Percentiles rank a stretch among this genome's conserved stretches.
Conservation (phyloP, 2,888 invertebrate genomes). For the Hypomecis punctinalis region DNA sequence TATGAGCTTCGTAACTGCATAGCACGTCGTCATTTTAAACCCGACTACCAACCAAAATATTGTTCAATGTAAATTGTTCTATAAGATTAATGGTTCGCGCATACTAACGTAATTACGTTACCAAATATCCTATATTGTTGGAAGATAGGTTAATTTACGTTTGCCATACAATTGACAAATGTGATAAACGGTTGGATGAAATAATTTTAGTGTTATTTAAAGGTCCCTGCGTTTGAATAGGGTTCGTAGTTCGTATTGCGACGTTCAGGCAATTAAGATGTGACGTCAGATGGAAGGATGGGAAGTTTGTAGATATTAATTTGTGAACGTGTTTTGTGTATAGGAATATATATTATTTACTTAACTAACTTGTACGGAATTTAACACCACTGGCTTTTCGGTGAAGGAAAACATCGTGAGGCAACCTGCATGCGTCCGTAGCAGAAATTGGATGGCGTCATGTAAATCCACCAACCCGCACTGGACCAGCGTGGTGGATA, state of each 20-base stretch:
- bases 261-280: neutral
- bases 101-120: constrained; percentile 31
- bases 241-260: constrained; percentile 4
- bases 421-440: no score
- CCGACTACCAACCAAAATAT: constrained; percentile 32
- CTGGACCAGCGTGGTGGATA: no score
- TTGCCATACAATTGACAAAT: constrained; percentile 29
- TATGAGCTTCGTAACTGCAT: constrained; percentile 7
- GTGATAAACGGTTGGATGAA: constrained; percentile 22
- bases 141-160: constrained; percentile 33
- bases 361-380: no score
- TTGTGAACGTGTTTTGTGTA: neutral
- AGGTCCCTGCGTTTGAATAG: constrained; percentile 7
- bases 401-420: no score
- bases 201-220: constrained; percentile 15
- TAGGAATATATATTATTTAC: no score
- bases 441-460: no score
- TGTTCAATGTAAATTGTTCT: constrained; percentile 32
- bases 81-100: constrained; percentile 33
- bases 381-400: no score
- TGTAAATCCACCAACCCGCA: no score
- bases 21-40: constrained; percentile 7
- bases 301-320: neutral
- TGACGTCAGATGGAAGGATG: neutral
- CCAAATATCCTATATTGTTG: constrained; percentile 25